A percentile compares a stretch with the other conserved stretches of the same genome.
Evolutionary conservation across 2,888 invertebrate species (phyloP).

Genomic region (Crepidodera aurea): DNA sequence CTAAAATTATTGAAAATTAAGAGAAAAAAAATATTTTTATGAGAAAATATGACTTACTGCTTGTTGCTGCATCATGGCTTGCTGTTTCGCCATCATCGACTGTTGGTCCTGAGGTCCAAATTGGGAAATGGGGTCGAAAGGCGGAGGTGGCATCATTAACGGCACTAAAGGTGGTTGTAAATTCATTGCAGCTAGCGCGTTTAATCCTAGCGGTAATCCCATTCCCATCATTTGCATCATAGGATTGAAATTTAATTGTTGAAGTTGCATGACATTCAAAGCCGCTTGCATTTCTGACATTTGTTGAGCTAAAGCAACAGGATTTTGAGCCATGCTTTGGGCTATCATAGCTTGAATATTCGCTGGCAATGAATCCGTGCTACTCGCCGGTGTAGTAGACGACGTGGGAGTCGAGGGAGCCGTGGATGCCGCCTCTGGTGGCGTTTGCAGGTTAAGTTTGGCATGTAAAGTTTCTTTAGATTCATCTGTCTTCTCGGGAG

Average conservation of each 20-base stretch:
- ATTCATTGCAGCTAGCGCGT: slow-evolving; percentile 92
- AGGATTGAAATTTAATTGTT: slow-evolving; percentile 87
- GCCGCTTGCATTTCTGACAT: slow-evolving; percentile 87
- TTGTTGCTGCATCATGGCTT: slow-evolving; percentile 77
- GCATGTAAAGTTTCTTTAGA: slow-evolving; percentile 61
- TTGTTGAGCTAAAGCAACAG: slow-evolving; percentile 72
- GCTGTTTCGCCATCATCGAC: slow-evolving; percentile 73
- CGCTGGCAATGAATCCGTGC: slow-evolving; percentile 65
- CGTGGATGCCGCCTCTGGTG: slow-evolving; percentile 64
- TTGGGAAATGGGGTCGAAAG: slow-evolving; percentile 74
- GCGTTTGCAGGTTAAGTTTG: slow-evolving; percentile 60
- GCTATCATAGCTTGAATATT: slow-evolving; percentile 63
- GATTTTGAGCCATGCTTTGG: slow-evolving; percentile 60
- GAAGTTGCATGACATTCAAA: slow-evolving; percentile 83
- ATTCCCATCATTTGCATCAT: slow-evolving; percentile 90
- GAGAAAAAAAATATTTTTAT: too few species aligned
- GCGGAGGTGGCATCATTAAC: slow-evolving; percentile 86
- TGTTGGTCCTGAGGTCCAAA: slow-evolving; percentile 64
- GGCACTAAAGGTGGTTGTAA: slow-evolving; percentile 91
- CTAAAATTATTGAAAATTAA: too few species aligned
- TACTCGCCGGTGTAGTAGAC: slow-evolving; percentile 69
- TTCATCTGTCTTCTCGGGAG: slow-evolving; percentile 64
- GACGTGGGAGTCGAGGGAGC: slow-evolving; percentile 70
- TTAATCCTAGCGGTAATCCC: slow-evolving; percentile 80
- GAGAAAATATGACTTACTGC: slow-evolving; percentile 65